Base-by-base conservation (phyloP, 2,113 vertebrate species). In the Onychostoma macrolepis region DNA sequence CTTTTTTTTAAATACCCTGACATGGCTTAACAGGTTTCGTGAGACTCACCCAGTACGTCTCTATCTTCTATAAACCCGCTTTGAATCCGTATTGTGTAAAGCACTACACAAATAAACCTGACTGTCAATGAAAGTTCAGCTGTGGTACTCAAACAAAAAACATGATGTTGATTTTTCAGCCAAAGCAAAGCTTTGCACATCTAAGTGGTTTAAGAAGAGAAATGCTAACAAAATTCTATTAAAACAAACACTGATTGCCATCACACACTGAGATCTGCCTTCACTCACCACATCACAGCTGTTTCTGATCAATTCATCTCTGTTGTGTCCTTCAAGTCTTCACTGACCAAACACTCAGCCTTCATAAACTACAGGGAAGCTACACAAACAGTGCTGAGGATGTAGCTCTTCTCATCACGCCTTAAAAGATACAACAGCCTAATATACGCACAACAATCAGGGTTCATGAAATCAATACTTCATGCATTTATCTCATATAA, bases 41-140 rank as follows among this genome's bases (percentile, higher is more conserved):
- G 28, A 41, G 21, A 74, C 19, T 71, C 17, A 10, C 67, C 7
- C 36, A 24, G 19, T 72, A 72, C 2, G 4, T 3, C 72, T 75
- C 24, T 26, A 12, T 26, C 38, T 45, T 75, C 12, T n/a, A 12
- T 33, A 13, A n/a, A 79, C 19, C 50, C 0, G 9, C 48, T 79
- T 79, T 79, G 50, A 79, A 58, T 36, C 28, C 2, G 50, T 38
- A 15, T 80, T 58, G 19, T 58, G 50, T 58, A 58, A 80, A 80
- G 11, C 30, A n/a, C 77, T 80, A n/a, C 6, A 38, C 50, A 56
- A 76, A 76, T 76, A 76, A 45, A 45, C 74, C 74, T 45, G 74
- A 76, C 74, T 76, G 19, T 5, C 77, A 58, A 36, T 12, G 17
- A 56, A 36, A 56, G 48, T 36, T 33, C 30, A 36, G 6, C 8